Conservation (phyloP, 2,113 vertebrate genomes). For the Coracopsis vasa region DNA sequence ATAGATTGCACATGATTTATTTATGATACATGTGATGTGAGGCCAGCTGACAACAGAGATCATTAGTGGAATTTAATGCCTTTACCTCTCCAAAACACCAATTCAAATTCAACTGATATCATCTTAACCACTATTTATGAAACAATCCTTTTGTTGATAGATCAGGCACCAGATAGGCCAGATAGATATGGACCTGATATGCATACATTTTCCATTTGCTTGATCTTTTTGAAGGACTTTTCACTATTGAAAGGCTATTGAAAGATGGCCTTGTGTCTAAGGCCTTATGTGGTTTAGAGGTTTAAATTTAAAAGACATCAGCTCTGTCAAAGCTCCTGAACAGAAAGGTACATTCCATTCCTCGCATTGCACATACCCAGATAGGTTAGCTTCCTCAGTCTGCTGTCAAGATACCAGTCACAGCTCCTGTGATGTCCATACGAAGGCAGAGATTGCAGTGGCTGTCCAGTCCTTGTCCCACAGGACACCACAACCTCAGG, state of each 20-base stretch:
- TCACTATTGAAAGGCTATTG: not conserved
- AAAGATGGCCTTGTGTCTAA: not conserved
- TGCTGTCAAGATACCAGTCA: conserved; percentile 71
- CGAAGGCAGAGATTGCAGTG: not conserved
- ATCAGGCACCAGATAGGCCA: not conserved
- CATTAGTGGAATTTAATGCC: not conserved
- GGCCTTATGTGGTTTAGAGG: not conserved
- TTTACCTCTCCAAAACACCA: not conserved
- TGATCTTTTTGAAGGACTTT: not conserved
- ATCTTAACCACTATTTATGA: not conserved
- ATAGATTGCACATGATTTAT: not conserved
- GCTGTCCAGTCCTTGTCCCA: conserved; percentile 42
- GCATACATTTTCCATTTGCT: not conserved
- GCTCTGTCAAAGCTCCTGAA: not conserved
- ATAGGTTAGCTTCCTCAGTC: conserved; percentile 58
- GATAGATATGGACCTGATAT: not conserved
- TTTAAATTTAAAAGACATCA: not conserved
- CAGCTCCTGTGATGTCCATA: conserved; percentile 42
- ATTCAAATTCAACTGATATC: not conserved
- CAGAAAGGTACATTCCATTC: not conserved
- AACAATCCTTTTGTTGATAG: not conserved
- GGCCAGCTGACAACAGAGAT: not conserved
- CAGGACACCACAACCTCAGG: conserved; percentile 59
- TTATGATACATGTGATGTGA: not conserved
- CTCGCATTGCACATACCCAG: conserved; percentile 59